Conservation (phyloP, 2,888 invertebrate species). For the Sesia apiformis region DNA sequence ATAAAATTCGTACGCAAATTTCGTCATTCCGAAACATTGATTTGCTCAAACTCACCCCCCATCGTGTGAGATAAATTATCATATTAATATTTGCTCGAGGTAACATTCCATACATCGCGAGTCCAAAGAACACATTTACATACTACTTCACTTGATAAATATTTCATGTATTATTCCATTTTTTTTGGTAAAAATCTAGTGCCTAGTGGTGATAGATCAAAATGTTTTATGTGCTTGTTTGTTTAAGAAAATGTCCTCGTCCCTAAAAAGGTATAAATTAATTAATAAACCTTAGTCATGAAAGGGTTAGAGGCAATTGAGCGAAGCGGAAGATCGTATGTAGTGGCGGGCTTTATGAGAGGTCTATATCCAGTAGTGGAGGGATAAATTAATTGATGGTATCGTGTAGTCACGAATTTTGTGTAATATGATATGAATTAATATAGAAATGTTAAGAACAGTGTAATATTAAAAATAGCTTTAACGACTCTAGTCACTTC, state of each 20-base stretch:
- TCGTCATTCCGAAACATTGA: neutral
- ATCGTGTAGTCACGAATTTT: too few species aligned
- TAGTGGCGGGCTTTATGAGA: too few species aligned
- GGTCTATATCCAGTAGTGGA: too few species aligned
- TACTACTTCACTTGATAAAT: conserved; percentile 34
- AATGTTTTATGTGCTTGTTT: conserved; percentile 26
- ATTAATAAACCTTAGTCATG: too few species aligned
- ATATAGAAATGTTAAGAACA: too few species aligned
- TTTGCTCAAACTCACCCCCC: neutral
- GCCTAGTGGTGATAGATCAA: conserved; percentile 20
- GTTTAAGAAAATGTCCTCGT: neutral
- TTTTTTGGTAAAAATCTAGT: conserved; percentile 11
- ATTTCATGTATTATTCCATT: conserved; percentile 44
- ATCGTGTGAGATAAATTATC: neutral
- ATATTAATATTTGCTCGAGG: conserved; percentile 26
- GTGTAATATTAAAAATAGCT: too few species aligned
- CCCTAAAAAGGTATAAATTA: neutral
- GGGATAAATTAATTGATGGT: too few species aligned
- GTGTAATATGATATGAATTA: too few species aligned
- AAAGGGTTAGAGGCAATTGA: too few species aligned
- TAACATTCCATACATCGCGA: conserved; percentile 27
- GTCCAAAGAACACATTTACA: conserved; percentile 31
- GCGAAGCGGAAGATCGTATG: too few species aligned
- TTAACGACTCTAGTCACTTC: too few species aligned
- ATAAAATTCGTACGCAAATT: neutral